Percentiles rank a stretch among this genome's conserved stretches.
Evolutionary conservation across 1,140 invertebrate species (phyloP).

Genomic region (Laodelphax striatellus): DNA sequence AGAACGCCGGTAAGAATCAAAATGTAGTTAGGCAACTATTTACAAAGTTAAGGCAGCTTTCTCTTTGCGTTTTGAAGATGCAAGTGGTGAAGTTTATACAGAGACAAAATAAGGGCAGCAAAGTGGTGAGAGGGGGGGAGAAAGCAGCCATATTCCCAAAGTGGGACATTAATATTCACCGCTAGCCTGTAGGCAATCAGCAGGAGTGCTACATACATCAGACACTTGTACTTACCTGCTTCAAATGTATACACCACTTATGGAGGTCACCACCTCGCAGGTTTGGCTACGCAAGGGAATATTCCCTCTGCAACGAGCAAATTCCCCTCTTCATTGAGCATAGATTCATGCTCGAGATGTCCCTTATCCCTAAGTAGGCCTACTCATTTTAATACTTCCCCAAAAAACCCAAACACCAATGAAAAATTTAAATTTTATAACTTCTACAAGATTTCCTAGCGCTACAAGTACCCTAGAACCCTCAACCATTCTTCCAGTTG

Average conservation of each 20-base stretch:
- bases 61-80: background rate
- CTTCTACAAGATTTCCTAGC: no score
- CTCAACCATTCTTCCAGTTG: no score
- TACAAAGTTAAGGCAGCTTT: background rate
- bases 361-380: no score
- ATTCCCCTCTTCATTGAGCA: no score
- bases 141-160: background rate
- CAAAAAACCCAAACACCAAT: no score
- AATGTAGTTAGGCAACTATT: no score
- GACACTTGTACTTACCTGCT: conserved; percentile 1
- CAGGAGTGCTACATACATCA: conserved; percentile 1
- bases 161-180: conserved; percentile 1
- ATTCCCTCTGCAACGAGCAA: background rate
- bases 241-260: conserved; percentile 4
- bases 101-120: background rate
- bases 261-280: background rate
- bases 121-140: background rate
- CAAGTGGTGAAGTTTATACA: background rate
- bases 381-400: no score
- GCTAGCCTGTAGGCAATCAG: background rate
- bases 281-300: background rate
- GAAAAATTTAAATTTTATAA: no score
- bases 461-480: no score
- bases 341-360: no score
- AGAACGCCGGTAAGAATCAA: no score